Base-by-base conservation (phyloP, 2,888 invertebrate species). In the Aphrophora alni region DNA sequence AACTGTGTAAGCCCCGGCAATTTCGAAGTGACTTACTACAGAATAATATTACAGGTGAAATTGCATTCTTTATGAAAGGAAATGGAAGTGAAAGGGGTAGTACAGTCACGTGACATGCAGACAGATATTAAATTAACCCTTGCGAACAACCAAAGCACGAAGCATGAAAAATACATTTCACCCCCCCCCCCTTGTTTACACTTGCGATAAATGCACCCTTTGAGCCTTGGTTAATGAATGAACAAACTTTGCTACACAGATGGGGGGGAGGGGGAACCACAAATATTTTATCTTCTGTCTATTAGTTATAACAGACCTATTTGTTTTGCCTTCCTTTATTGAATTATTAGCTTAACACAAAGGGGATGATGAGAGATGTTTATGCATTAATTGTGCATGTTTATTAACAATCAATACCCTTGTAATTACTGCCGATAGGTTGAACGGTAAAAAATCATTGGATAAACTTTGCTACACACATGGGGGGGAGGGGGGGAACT, bases 121-220 rank as follows among this genome's bases (percentile, higher is more conserved):
- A 59, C 59, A 21, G 59, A 59, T 59, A 59, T 59, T 59, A 59
- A 59, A 59, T 59, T 59, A 59, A 59, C 59, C 59, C 59, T 59
- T 21, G 59, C 59, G 59, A 59, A 59, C 59, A 59, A 59, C 59
- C 59, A 59, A 59, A 59, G 59, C 59, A 59, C 59, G 59, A 21
- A 59, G 59, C 59, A 59, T 59, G 59, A 59, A 59, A 59, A 59
- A 59, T 59, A 8, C 59, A 59, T 59, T 59, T 21, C 59, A 21
- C 59, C 59, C 59, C 21, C 21, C 14, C 21, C 21, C 14, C 3
- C 33, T 2, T 59, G 59, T 59, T 59, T 59, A 21, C 59, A 59
- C 59, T 59, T 59, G 59, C 59, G 59, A 59, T 59, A 59, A 59
- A 59, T 59, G 10, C 21, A n/a, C 59, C 59, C 59, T 59, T 59